Evolutionary conservation across 2,113 vertebrate genomes (phyloP), one percentile per base, ranked within the genome.

Genomic region (Geococcyx californianus): DNA sequence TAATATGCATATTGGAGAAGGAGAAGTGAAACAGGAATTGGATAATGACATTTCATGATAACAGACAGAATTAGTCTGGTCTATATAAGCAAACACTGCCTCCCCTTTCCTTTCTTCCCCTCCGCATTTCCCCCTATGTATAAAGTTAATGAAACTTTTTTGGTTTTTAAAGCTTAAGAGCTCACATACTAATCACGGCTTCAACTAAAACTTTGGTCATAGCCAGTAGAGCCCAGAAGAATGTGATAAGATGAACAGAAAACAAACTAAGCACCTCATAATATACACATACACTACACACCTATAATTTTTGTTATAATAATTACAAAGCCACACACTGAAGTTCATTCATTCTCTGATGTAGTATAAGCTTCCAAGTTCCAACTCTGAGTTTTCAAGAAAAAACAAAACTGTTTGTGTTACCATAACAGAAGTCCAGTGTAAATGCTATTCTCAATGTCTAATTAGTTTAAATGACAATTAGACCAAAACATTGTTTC

Each of bases 1-100:
- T 55, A 81, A 75, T 51, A 96, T 40, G 83, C 93, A 96, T 92
- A 44, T 7, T 11, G 4, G 23, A 36, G 60, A 96, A 94, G 58
- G 73, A 92, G 94, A 97, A 97, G 95, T 95, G 96, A 97, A 96
- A 97, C 92, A 90, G 84, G 66, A 94, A 89, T 49, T 33, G 83
- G 76, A 96, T 72, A 95, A 90, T 84, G 73, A 78, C 29, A 75
- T 78, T 89, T 96, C 45, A 51, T 64, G 80, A 6, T 66, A 90
- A 86, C 25, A 78, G 40, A 94, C 10, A 66, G 21, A 44, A 81
- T 42, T 84, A 89, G 29, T 44, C 76, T 78, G 54, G 29, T 72
- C 47, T 58, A 82, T 23, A 11, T 31, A 63, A 90, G 51, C 42
- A 42, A 93, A 74, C 12, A 56, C 25, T 56, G 31, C 26, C 15